phyloP scores from a whole-genome alignment of 2,113 vertebrate genomes.

The Monopterus albus region DNA sequence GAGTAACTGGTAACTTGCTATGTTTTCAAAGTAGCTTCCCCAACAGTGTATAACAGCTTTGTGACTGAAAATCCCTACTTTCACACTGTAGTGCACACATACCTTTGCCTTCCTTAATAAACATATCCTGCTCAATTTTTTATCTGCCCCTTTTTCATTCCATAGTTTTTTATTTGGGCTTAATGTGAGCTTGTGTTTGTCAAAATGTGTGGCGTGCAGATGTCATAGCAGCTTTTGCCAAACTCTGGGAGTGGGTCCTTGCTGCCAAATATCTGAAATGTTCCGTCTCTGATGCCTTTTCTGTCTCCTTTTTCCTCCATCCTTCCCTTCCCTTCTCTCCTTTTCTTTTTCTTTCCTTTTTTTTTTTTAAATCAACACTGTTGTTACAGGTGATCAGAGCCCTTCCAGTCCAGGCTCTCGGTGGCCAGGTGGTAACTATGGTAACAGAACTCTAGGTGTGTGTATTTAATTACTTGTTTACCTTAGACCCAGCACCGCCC shows the following conservation, averaged over 20 bases:
- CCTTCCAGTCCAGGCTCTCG: constrained; percentile 83
- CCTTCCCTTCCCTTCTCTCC: constrained; percentile 38
- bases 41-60: too few species aligned
- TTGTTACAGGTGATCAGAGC: constrained; percentile 84
- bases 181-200: not conserved
- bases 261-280: constrained; percentile 62
- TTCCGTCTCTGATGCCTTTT: constrained; percentile 74
- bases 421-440: constrained; percentile 85
- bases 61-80: too few species aligned
- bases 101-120: too few species aligned
- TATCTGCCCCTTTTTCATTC: constrained; percentile 2
- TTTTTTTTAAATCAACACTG: constrained; percentile 50
- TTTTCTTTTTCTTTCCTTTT: constrained; percentile 20
- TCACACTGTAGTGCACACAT: too few species aligned
- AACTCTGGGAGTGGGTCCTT: constrained; percentile 62
- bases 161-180: constrained; percentile 17
- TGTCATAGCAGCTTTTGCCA: constrained; percentile 47
- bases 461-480: constrained; percentile 72
- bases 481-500: constrained; percentile 31
- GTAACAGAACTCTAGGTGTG: constrained; percentile 83
- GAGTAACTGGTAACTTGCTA: too few species aligned
- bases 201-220: not conserved
- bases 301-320: constrained; percentile 70
- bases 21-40: too few species aligned
- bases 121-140: constrained; percentile 7